Base-by-base conservation (phyloP, 2,888 invertebrate genomes). In the Neoaliturus tenellus region DNA sequence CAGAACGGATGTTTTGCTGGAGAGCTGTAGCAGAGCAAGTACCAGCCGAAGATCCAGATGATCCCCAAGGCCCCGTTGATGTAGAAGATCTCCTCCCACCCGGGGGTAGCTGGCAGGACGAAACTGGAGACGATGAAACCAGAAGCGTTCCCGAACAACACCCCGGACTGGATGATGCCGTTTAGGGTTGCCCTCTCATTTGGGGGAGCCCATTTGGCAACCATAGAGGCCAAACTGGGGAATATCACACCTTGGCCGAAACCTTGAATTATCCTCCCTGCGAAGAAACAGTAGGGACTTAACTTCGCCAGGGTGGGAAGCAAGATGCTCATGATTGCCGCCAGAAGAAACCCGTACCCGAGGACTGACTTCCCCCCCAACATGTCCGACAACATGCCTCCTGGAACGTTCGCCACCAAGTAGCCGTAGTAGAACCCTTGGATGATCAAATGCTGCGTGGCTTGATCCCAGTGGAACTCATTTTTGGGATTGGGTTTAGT, bases 191-290 rank as follows among this genome's bases (percentile, higher is more conserved):
- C 95, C 78, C 98, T 93, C 90, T 98, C 98, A 33, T 93, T 92
- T 0, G 98, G 97, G 0, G 98, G 98, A 0, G 98, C 96, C 98
- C 98, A 98, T 83, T 95, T 93, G 0, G 98, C 95, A 87, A 97
- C 91, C 91, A 98, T 92, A 3, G 96, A 95, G 90, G 98, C 98
- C 95, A 97, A 96, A 0, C 97, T 96, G 0, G 98, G 98, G 89
- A 98, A 98, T 0, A 96, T 96, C 4, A 97, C 96, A 1, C 96
- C 97, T 92, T 94, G 88, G 23, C 67, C 67, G 10, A 67, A 31
- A 17, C 67, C 67, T 67, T 33, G 67, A 4, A 35, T 4, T 4
- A 67, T n/a, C 17, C 67, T 17, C 6, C 17, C 67, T 4, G 6
- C 31, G 3, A 67, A 33, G 67, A 67, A 67, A 17, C 17, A 31